Base-by-base conservation (phyloP, 2,113 vertebrate genomes). In the Xiphorhynchus elegans region DNA sequence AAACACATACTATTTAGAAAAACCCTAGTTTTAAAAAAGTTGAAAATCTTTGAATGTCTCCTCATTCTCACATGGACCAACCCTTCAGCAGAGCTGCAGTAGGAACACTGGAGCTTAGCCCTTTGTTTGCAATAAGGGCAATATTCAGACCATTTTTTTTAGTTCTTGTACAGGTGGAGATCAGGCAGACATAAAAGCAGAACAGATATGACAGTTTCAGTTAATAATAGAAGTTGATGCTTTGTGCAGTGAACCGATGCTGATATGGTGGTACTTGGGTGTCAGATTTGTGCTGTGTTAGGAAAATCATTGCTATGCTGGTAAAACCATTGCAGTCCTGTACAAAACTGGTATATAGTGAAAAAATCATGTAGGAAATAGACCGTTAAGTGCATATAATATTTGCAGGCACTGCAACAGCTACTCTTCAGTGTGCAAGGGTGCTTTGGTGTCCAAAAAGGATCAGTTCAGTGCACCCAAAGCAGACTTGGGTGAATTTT, bases 231-330 rank as follows among this genome's bases (percentile, higher is more conserved):
- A 96, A 64, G 55, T 0, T 91, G 90, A 84, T 63, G 35, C 31
- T 69, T 55, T 92, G 74, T 37, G 5, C 81, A 87, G 26, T 37
- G 92, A 84, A 86, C 72, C 15, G 2, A 42, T 92, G 56, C 91
- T 97, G 91, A 89, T 93, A 83, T 33, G 83, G 78, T 79, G 93
- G 82, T 96, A 96, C 96, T 97, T 89, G 95, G 83, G 84, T 96
- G 95, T 97, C 97, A 94, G 81, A 49, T 88, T 96, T 96, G 67
- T 76, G 89, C 69, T 95, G 63, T 68, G 93, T 90, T 91, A 70
- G 84, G 87, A 89, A 95, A 93, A 84, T 87, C 78, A 93, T 86
- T 75, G 87, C 83, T 94, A 55, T 47, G 76, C 91, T 88, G 63
- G 82, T 81, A 60, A 94, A 95, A 87, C 85, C 74, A 93, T 87